Percentiles rank a stretch among this genome's conserved stretches.
Conservation (phyloP, 2,888 invertebrate species). For the Idaea biselata region DNA sequence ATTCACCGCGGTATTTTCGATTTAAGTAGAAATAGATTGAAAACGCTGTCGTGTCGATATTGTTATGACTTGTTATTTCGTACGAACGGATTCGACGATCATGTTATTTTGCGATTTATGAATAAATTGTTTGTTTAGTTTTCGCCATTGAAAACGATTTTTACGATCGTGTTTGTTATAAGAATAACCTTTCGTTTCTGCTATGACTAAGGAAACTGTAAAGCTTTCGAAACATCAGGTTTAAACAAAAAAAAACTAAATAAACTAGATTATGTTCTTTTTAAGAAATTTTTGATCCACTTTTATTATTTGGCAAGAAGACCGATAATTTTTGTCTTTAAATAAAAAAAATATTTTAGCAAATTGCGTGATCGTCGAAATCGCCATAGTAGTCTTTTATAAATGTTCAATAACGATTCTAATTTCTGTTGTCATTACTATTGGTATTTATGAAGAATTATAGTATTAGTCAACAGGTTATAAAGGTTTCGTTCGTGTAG, state of each 20-base stretch:
- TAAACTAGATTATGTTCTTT: too few relatives aligned
- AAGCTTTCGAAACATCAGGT: too few relatives aligned
- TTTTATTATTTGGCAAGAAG: too few relatives aligned
- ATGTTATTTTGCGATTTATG: not conserved
- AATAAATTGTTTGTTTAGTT: not conserved
- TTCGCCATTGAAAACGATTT: too few relatives aligned
- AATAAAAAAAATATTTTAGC: not conserved
- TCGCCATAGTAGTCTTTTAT: conserved; percentile 21
- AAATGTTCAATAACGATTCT: conserved; percentile 23
- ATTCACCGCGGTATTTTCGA: conserved; percentile 32
- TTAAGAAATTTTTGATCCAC: too few relatives aligned
- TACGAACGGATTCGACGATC: conserved; percentile 4
- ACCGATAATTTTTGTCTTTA: not conserved
- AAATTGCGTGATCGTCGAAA: not conserved
- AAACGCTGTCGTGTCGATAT: conserved; percentile 30
- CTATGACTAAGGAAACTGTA: too few relatives aligned
- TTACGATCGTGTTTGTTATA: too few relatives aligned
- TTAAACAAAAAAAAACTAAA: too few relatives aligned
- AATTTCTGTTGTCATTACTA: conserved; percentile 46
- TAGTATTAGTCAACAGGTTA: conserved; percentile 44
- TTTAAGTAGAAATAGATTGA: conserved; percentile 22
- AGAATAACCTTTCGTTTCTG: too few relatives aligned
- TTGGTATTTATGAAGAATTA: conserved; percentile 33
- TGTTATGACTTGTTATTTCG: conserved; percentile 26
- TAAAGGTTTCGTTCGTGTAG: not conserved